Base-by-base conservation (phyloP, 1,140 invertebrate genomes). In the Drosophila setifemur region DNA sequence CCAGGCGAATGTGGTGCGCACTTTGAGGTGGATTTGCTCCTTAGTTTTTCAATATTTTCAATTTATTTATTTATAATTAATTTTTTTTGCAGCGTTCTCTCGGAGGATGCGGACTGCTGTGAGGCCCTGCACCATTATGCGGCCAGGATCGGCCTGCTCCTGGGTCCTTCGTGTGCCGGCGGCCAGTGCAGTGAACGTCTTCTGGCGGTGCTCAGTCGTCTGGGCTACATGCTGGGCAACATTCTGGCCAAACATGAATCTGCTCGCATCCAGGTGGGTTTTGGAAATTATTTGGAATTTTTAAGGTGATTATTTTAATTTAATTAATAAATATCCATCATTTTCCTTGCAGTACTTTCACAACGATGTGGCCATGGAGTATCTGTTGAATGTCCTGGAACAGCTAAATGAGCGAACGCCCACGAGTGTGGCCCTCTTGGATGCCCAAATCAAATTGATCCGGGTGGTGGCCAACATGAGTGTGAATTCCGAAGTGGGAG, bases 201-300 rank as follows among this genome's bases (percentile, higher is more conserved):
- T 2, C 73, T 92, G n/a, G 91, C 92, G n/a, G 92, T 96, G 21
- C 93, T 96, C 16, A 90, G 87, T 45, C 91, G 95, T 2, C 90
- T 96, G 33, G 94, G 93, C 11, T 96, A 96, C 89, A 94, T 95
- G 64, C 91, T 96, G 12, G 95, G 95, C 14, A 96, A 96, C 82
- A 93, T 96, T 86, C 93, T 95, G 74, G 94, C 95, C 44, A 93
- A 93, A 57, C 93, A 93, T 75, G 93, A 95, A 31, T 90, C 91
- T 3, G 94, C 95, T 0, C 90, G 95, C 39, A 86, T 93, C 4
- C 91, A 93, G 85, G 93, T 94, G 69, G 77, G 82, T 12, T n/a
- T 26, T 9, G 1, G 12, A 19, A 12, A 23, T 8, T 8, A 33
- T 2, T 7, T 14, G 3, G 6, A 21, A 25, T 5, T 2, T 5